A percentile compares a stretch with the other conserved stretches of the same genome.
phyloP scores from a whole-genome alignment of 2,113 vertebrate species.

The Falcunculus frontatus region DNA sequence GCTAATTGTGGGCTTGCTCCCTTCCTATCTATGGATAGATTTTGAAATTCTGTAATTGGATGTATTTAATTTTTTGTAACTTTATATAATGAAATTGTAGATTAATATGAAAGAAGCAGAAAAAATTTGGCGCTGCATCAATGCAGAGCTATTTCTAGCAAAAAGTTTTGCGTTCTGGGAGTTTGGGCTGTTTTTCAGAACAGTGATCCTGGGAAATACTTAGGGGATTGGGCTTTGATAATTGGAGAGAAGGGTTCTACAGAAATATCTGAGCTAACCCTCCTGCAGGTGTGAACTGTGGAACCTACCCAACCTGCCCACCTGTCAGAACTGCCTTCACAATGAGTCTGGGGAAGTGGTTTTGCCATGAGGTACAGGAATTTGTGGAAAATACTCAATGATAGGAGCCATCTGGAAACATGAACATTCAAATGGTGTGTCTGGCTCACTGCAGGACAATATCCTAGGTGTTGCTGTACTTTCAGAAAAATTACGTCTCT shows the following conservation, averaged over 20 bases:
- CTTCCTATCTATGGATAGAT: not conserved
- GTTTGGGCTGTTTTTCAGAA: not conserved
- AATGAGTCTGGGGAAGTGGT: not conserved
- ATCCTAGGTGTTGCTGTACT: not conserved
- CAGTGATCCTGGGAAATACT: not conserved
- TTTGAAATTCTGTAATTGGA: constrained; percentile 11
- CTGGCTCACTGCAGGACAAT: not conserved
- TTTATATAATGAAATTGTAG: not conserved
- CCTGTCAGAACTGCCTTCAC: not conserved
- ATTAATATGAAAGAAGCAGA: not conserved
- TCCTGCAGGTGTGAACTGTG: not conserved
- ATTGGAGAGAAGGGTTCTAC: not conserved
- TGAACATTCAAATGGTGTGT: not conserved
- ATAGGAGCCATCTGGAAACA: not conserved
- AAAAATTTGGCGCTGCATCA: not conserved
- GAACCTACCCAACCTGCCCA: not conserved
- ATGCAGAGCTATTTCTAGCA: not conserved
- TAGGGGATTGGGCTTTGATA: not conserved
- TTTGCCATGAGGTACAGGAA: not conserved
- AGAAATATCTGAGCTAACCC: not conserved
- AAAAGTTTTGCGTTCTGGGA: not conserved
- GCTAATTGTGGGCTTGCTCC: not conserved
- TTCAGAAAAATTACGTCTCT: not conserved
- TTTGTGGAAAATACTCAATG: not conserved
- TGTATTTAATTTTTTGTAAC: not conserved